These are phyloP conservation scores for Genyomyrus donnyi DNA, from an alignment of 2,113 vertebrate genomes.

Conservation along the genomic window DNA sequence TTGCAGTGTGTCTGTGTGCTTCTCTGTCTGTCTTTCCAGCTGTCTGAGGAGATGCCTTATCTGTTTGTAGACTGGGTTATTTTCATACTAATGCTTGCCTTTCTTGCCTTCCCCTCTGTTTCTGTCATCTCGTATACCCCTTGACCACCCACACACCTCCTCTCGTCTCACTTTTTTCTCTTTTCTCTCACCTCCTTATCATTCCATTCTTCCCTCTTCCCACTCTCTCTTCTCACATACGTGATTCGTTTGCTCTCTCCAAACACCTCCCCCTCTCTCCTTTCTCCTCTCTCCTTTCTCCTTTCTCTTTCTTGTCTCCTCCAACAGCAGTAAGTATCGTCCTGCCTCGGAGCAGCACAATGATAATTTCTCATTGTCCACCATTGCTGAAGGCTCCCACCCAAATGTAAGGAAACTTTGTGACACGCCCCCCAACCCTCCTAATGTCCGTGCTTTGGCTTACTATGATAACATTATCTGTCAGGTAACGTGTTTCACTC, in stretches of 20 bases:
- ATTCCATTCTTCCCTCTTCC: background rate
- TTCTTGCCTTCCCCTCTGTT: background rate
- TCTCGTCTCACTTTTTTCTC: slow-evolving; percentile 16
- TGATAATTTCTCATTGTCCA: slow-evolving; percentile 98
- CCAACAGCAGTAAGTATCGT: slow-evolving; percentile 78
- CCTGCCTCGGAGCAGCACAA: slow-evolving; percentile 95
- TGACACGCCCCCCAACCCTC: slow-evolving; percentile 65
- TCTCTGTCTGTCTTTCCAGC: background rate
- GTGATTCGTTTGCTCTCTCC: background rate
- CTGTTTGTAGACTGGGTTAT: background rate
- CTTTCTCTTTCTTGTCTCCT: background rate
- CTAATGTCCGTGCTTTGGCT: slow-evolving; percentile 72
- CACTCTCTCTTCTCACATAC: slow-evolving; percentile 14
- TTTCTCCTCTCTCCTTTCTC: background rate
- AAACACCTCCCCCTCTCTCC: background rate
- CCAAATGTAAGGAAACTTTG: slow-evolving; percentile 92
- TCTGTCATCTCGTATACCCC: background rate
- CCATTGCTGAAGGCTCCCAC: slow-evolving; percentile 97
- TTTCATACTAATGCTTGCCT: slow-evolving; percentile 30
- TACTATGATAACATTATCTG: slow-evolving; percentile 79
- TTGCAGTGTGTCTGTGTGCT: background rate
- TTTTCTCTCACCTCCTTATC: background rate
- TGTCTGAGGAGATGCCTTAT: background rate
- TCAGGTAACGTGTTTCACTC: slow-evolving; percentile 69
- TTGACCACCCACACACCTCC: background rate